Conservation (phyloP, 2,797 vertebrate genomes). For the Sebastolobus alascanus region DNA sequence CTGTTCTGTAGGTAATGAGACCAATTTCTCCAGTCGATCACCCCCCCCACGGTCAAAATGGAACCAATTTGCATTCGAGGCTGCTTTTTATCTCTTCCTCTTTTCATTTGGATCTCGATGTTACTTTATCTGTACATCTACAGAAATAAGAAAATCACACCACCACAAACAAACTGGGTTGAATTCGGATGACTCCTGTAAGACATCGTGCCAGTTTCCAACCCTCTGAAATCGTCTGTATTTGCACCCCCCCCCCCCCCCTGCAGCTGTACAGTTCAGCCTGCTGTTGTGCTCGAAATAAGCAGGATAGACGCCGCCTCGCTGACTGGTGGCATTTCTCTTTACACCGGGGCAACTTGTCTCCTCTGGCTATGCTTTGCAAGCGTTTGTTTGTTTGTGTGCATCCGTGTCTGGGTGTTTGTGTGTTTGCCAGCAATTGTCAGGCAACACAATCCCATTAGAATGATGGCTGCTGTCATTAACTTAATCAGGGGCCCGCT, state of each 20-base stretch:
- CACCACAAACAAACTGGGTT: not conserved
- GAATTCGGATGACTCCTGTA: not conserved
- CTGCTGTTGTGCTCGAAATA: slow-evolving; percentile 26
- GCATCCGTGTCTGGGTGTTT: not conserved
- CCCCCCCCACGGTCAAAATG: not conserved
- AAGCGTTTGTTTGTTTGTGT: slow-evolving; percentile 24
- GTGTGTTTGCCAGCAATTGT: slow-evolving; percentile 32
- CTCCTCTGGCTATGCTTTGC: slow-evolving; percentile 38
- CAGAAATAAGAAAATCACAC: not conserved
- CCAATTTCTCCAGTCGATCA: not conserved
- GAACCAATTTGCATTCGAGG: not conserved
- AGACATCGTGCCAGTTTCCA: slow-evolving; percentile 9
- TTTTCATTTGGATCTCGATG: not conserved
- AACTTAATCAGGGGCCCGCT: slow-evolving; percentile 64
- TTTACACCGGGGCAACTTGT: slow-evolving; percentile 39
- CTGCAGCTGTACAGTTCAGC: slow-evolving; percentile 26
- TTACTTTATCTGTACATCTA: not conserved
- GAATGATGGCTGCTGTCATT: slow-evolving; percentile 72
- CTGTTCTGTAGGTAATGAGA: not conserved
- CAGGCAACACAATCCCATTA: slow-evolving; percentile 47
- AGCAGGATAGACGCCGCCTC: slow-evolving; percentile 19
- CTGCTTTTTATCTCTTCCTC: not conserved
- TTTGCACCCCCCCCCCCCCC: not conserved
- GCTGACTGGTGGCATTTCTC: slow-evolving; percentile 43
- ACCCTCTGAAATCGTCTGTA: not conserved